Evolutionary conservation across 2,888 invertebrate species (phyloP).

Genomic region (Monoplex corrugatus): DNA sequence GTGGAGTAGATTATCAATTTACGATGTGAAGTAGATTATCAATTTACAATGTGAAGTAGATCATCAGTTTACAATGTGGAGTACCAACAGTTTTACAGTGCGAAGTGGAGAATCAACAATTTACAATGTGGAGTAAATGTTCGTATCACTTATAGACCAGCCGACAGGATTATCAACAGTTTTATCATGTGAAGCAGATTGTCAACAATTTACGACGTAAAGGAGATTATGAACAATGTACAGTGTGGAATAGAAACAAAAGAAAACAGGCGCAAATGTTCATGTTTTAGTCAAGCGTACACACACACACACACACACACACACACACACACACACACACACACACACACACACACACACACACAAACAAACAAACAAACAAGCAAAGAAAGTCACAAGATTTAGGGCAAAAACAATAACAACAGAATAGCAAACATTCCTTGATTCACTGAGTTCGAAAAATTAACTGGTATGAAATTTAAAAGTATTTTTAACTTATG

Average conservation of each 20-base stretch:
- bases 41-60: too few species aligned
- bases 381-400: background rate
- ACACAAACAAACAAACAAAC: background rate
- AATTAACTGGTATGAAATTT: background rate
- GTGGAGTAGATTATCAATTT: too few species aligned
- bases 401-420: background rate
- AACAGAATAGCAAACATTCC: background rate
- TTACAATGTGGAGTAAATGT: background rate
- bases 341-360: background rate
- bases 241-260: background rate
- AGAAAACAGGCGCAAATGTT: background rate
- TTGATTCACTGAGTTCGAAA: background rate
- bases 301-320: slow-evolving; percentile 1
- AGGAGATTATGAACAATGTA: background rate
- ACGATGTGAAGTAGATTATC: too few species aligned
- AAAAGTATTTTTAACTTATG: background rate
- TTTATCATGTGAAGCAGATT: background rate
- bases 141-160: background rate
- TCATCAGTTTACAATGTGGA: too few species aligned
- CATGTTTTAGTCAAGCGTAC: background rate
- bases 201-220: background rate
- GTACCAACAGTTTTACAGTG: too few species aligned
- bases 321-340: background rate
- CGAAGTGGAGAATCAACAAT: too few species aligned
- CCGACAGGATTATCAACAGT: background rate